phyloP scores from a whole-genome alignment of 2,797 vertebrate genomes.

The Centroberyx gerrardi region DNA sequence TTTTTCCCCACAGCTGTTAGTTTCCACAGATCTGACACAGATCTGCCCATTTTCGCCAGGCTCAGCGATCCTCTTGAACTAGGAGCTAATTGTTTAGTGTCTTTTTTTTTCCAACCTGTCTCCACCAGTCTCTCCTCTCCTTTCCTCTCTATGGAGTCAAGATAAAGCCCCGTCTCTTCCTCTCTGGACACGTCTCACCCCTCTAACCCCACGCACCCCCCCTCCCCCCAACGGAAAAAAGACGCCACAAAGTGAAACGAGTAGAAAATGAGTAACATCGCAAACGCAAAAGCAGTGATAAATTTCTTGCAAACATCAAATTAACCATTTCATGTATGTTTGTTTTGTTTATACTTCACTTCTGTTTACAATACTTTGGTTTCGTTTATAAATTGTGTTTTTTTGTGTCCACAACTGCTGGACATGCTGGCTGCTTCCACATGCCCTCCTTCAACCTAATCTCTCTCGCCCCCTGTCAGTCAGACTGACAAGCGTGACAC shows the following conservation, averaged over 20 bases:
- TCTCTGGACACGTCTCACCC: background rate
- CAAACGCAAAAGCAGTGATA: no score
- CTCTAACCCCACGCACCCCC: background rate
- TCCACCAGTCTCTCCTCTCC: slow-evolving; percentile 10
- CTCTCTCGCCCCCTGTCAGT: slow-evolving; percentile 57
- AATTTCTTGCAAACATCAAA: no score
- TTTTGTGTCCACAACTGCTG: slow-evolving; percentile 30
- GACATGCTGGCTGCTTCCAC: slow-evolving; percentile 46
- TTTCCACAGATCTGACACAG: slow-evolving; percentile 40
- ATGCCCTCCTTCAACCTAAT: slow-evolving; percentile 47
- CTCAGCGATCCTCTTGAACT: slow-evolving; percentile 14
- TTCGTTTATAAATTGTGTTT: no score
- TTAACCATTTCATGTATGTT: no score
- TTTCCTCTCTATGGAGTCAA: background rate
- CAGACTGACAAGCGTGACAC: slow-evolving; percentile 51
- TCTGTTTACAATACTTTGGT: no score
- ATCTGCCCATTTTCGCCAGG: slow-evolving; percentile 25
- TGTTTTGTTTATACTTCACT: no score
- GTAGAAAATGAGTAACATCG: no score
- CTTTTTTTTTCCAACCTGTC: slow-evolving; percentile 42
- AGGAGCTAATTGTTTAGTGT: slow-evolving; percentile 9
- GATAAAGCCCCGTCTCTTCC: no score
- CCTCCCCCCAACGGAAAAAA: no score
- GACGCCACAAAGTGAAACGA: no score
- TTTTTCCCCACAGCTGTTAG: slow-evolving; percentile 28